Evolutionary conservation across 2,797 vertebrate species (phyloP).

Genomic region (Hypotaenidia philippensis): DNA sequence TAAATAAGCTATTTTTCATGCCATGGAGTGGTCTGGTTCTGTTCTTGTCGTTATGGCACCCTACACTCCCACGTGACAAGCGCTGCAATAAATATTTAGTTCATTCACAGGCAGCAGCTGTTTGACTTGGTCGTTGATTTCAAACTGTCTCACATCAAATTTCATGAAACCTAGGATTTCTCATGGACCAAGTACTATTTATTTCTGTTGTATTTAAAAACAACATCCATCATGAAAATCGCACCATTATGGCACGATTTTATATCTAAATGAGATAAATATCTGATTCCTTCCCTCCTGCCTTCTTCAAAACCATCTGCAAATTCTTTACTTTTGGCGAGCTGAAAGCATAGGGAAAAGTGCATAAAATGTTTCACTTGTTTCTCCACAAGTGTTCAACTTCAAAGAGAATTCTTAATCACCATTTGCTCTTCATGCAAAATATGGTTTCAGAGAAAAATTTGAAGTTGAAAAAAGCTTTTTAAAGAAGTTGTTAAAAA

Average conservation of each 20-base stretch:
- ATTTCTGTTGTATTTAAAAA: slow-evolving; percentile 41
- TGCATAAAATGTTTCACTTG: slow-evolving; percentile 31
- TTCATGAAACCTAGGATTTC: slow-evolving; percentile 37
- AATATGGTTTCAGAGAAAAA: slow-evolving; percentile 35
- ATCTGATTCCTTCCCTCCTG: slow-evolving; percentile 19
- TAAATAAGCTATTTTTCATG: background rate
- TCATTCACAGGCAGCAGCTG: background rate
- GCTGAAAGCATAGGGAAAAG: slow-evolving; percentile 26
- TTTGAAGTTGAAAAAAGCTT: slow-evolving; percentile 3
- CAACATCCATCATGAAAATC: slow-evolving; percentile 37
- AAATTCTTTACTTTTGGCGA: slow-evolving; percentile 53
- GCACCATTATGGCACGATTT: slow-evolving; percentile 21
- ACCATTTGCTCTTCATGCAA: slow-evolving; percentile 9
- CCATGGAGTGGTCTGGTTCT: background rate
- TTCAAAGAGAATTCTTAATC: slow-evolving; percentile 53
- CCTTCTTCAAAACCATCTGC: slow-evolving; percentile 62
- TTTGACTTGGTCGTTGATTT: slow-evolving; percentile 9
- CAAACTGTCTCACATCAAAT: background rate
- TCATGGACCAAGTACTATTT: slow-evolving; percentile 9
- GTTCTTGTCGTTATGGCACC: background rate
- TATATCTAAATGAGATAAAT: slow-evolving; percentile 60
- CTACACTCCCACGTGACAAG: background rate
- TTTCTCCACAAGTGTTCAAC: slow-evolving; percentile 37
- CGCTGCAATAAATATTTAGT: background rate
- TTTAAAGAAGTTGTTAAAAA: background rate